These are phyloP conservation scores for Acrossocheilus wenchowensis DNA, from an alignment of 2,797 vertebrate genomes.

Conservation along the genomic window DNA sequence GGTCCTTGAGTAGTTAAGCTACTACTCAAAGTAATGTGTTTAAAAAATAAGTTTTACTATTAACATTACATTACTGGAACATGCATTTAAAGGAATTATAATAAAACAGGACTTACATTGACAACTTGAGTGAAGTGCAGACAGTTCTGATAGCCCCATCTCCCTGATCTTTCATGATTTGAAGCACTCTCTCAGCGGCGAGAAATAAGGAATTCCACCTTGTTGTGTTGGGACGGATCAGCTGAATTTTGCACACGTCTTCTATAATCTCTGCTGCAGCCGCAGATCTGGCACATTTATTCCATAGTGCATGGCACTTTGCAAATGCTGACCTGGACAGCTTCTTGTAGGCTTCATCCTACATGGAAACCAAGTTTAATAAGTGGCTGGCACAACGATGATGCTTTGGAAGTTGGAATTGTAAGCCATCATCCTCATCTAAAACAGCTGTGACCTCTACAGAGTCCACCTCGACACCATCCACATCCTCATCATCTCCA, in stretches of 20 bases:
- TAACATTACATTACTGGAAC: too few species aligned
- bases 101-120: conserved; percentile 32
- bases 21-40: background rate
- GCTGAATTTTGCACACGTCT: conserved; percentile 40
- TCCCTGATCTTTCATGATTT: background rate
- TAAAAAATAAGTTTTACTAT: background rate
- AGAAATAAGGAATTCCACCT: background rate
- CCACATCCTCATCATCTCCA: background rate
- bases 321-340: conserved; percentile 27
- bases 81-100: background rate
- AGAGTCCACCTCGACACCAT: conserved; percentile 9
- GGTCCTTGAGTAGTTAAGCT: too few species aligned
- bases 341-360: conserved; percentile 19
- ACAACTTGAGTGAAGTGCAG: conserved; percentile 34
- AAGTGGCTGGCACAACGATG: background rate
- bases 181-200: background rate
- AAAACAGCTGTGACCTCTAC: background rate
- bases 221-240: conserved; percentile 2
- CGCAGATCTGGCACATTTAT: conserved; percentile 39
- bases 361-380: conserved; percentile 28
- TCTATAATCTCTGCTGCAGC: conserved; percentile 41
- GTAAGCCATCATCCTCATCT: too few species aligned
- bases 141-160: background rate
- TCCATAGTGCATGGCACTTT: conserved; percentile 44
- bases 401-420: too few species aligned